Evolutionary conservation across 2,888 invertebrate species (phyloP), one percentile per base, ranked within the genome.

Genomic region (Lottia gigantea): DNA sequence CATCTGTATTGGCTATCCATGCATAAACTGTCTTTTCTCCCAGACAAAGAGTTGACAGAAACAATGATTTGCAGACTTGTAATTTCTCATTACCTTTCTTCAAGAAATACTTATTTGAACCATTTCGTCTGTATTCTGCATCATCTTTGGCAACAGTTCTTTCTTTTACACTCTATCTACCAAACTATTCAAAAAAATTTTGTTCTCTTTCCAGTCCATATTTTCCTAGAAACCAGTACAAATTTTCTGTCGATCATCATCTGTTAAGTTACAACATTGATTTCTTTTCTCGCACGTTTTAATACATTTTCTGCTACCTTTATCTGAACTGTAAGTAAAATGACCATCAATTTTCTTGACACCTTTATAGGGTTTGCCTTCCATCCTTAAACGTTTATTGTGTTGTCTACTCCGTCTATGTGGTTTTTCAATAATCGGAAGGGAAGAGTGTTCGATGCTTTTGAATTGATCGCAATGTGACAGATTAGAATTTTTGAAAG

Each of bases 31-130:
- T 25, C 55, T 55, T 55, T n/a, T 55, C 31, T 14, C 31, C 16
- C 3, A 66, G 66, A n/a, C n/a, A n/a, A n/a, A n/a, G n/a, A n/a
- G n/a, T n/a, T n/a, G n/a, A n/a, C n/a, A n/a, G n/a, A n/a, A n/a
- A n/a, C n/a, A n/a, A n/a, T n/a, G n/a, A 14, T 66, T 66, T 66
- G 47, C 66, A 66, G 46, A 66, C 31, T 23, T 55, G 55, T 16
- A 31, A 16, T 55, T 26, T 47, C 46, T 25, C 65, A 46, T 40
- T 47, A 25, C 45, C 23, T 31, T 31, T 31, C 31, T 31, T 31
- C 31, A 31, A 31, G 19, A 49, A 49, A 49, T 49, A 49, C n/a
- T 15, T 49, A 49, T 49, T n/a, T 49, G 49, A 49, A 15, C 49
- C 49, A n/a, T 49, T 49, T n/a, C n/a, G 15, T 49, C 49, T 49